A percentile compares a stretch with the other conserved stretches of the same genome.
phyloP scores from a whole-genome alignment of 2,888 invertebrate species.

The Tuberolachnus salignus region DNA sequence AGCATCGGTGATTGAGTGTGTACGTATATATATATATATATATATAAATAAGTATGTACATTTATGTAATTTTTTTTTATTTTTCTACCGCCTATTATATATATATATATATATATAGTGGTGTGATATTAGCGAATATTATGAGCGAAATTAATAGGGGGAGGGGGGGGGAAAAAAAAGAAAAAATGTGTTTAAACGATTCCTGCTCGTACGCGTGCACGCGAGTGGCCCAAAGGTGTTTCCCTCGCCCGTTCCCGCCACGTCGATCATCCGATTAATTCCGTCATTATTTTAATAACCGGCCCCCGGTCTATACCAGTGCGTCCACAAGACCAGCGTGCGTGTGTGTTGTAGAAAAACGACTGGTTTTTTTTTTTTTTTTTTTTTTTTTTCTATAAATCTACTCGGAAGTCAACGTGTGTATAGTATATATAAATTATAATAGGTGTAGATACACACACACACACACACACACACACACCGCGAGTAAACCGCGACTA shows the following conservation, averaged over 20 bases:
- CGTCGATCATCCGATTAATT: conserved; percentile 17
- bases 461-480: too few species aligned
- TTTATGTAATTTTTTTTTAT: too few species aligned
- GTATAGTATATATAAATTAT: too few species aligned
- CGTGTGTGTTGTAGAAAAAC: neutral
- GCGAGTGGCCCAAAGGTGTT: neutral
- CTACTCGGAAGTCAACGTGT: conserved; percentile 1
- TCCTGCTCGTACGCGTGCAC: neutral
- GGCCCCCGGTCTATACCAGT: conserved; percentile 6
- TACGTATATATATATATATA: too few species aligned
- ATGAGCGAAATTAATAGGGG: too few species aligned
- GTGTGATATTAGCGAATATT: too few species aligned
- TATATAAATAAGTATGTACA: too few species aligned
- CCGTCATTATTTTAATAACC: conserved; percentile 44
- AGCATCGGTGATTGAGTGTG: too few species aligned
- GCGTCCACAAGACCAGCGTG: neutral
- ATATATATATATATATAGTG: too few species aligned
- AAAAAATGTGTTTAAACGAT: neutral
- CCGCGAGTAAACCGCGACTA: neutral
- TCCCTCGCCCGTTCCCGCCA: neutral
- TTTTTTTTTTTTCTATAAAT: neutral
- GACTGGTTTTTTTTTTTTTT: conserved; percentile 15
- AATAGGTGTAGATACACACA: too few species aligned
- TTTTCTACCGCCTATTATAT: too few species aligned
- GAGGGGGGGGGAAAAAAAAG: too few species aligned